phyloP scores from a whole-genome alignment of 2,888 invertebrate genomes.

The Limulus polyphemus region DNA sequence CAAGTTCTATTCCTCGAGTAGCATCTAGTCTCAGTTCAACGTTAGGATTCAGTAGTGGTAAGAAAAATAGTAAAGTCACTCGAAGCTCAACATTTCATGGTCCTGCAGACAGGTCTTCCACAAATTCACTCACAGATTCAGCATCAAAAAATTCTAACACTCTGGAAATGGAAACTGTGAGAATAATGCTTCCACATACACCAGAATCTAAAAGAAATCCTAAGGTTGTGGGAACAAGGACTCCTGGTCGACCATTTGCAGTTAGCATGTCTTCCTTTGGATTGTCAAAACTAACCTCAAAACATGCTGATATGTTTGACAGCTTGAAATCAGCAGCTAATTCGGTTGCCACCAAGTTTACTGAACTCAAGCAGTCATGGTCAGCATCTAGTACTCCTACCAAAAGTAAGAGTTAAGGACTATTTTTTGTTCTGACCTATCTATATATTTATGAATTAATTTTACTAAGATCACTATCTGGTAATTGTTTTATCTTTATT shows the following conservation, averaged over 20 bases:
- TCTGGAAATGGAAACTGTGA: no score
- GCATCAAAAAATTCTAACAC: no score
- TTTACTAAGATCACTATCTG: no score
- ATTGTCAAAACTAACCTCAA: constrained; percentile 18
- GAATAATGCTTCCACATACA: no score
- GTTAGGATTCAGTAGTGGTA: constrained; percentile 17
- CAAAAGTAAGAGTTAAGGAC: constrained; percentile 13
- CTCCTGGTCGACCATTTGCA: constrained; percentile 8
- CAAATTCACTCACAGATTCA: background rate
- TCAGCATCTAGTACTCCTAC: constrained; percentile 24
- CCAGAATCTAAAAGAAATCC: no score
- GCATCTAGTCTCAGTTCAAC: constrained; percentile 24
- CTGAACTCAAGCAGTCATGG: constrained; percentile 75
- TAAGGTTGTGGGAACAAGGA: no score
- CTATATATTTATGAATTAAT: background rate
- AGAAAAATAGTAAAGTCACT: constrained; percentile 11
- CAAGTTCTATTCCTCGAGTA: constrained; percentile 10
- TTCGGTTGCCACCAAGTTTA: constrained; percentile 72
- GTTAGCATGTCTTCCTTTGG: constrained; percentile 13
- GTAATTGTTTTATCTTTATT: no score
- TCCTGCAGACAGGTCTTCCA: background rate
- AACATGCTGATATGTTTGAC: constrained; percentile 39
- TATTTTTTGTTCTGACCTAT: background rate
- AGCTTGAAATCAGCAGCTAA: constrained; percentile 67
- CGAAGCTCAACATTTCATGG: constrained; percentile 28